A percentile compares a stretch with the other conserved stretches of the same genome.
Conservation (phyloP, 2,113 vertebrate species). For the Sarotherodon lohbergeri region DNA sequence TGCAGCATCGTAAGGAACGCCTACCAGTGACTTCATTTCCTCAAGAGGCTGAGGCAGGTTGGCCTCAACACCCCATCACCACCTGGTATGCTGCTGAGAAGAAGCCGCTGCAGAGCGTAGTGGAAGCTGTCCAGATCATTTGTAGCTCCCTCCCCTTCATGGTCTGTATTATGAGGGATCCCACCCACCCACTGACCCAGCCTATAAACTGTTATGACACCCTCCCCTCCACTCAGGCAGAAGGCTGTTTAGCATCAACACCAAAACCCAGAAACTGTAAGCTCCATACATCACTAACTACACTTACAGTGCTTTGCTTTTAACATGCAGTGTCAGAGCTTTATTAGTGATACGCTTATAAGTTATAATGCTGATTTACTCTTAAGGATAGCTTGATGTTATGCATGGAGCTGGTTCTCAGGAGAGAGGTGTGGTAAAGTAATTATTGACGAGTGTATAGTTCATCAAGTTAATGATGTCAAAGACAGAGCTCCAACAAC, state of each 20-base stretch:
- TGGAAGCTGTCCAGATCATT: neutral
- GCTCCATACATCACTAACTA: neutral
- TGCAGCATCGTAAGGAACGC: neutral
- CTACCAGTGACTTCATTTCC: neutral
- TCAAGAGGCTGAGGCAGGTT: neutral
- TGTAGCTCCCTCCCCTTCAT: accelerated
- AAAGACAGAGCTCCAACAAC: neutral
- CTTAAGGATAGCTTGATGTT: neutral
- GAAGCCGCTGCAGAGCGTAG: neutral
- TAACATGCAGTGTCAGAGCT: neutral
- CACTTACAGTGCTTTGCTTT: neutral
- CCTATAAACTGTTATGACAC: neutral
- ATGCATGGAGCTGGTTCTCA: neutral
- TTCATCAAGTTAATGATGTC: neutral
- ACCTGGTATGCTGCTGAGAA: neutral
- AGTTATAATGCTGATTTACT: neutral
- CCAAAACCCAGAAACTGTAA: neutral
- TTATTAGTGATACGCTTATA: neutral
- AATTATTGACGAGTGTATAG: neutral
- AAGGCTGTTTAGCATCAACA: neutral
- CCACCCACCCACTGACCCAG: neutral
- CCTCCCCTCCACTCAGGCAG: neutral
- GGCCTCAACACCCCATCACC: neutral
- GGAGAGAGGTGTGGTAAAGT: neutral
- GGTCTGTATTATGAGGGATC: neutral